These are phyloP conservation scores for Drosophila anomelani DNA, from an alignment of 2,888 invertebrate genomes.

Conservation along the genomic window DNA sequence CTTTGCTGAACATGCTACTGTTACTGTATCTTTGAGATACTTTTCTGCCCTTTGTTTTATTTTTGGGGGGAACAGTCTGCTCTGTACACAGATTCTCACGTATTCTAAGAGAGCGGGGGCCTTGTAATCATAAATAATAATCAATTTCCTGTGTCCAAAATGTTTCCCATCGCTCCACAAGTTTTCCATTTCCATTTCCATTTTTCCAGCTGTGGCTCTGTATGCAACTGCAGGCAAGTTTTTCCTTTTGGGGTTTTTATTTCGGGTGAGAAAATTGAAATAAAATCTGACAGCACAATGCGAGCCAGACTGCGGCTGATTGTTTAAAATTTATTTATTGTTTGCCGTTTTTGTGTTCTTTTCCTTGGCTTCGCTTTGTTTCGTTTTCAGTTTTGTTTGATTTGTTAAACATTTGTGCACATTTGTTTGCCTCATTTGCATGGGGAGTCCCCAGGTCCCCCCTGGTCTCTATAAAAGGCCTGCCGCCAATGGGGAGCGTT, in stretches of 20 bases:
- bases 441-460: conserved; percentile 16
- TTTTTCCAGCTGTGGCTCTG: conserved; percentile 37
- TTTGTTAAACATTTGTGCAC: conserved; percentile 67
- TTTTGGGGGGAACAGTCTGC: conserved; percentile 14
- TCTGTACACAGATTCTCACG: conserved; percentile 40
- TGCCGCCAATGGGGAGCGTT: conserved; percentile 66
- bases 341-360: conserved; percentile 38
- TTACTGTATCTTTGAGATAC: conserved; percentile 44
- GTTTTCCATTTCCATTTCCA: conserved; percentile 40
- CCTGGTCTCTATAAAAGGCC: neutral
- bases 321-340: conserved; percentile 61
- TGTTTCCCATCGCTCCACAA: conserved; percentile 73
- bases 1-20: conserved; percentile 13
- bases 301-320: conserved; percentile 21
- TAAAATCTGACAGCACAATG: conserved; percentile 69
- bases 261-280: conserved; percentile 63
- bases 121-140: conserved; percentile 78
- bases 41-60: conserved; percentile 23
- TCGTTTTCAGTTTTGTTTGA: conserved; percentile 32
- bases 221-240: conserved; percentile 64
- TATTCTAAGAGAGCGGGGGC: conserved; percentile 6
- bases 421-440: conserved; percentile 68
- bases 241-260: conserved; percentile 33
- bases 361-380: conserved; percentile 6
- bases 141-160: conserved; percentile 77